These are phyloP conservation scores for Pelagia noctiluca DNA, from an alignment of 30 jellyfish, hydroid and myxozoan species.

Conservation along the genomic window DNA sequence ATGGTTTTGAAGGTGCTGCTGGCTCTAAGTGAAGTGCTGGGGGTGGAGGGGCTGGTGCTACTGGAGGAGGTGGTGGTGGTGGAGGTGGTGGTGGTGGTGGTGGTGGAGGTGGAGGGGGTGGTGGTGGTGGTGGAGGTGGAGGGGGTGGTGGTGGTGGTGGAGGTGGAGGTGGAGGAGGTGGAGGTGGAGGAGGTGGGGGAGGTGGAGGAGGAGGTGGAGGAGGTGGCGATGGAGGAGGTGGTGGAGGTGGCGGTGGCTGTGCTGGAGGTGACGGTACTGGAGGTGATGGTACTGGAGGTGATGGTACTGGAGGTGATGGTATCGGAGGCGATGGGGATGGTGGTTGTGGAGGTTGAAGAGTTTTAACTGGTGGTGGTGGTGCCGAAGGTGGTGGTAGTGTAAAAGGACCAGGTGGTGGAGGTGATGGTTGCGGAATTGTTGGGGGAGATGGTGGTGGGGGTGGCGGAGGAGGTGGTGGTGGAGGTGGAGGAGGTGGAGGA, in stretches of 20 bases:
- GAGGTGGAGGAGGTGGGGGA: slow-evolving; percentile 65
- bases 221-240: slow-evolving; percentile 76
- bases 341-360: slow-evolving; percentile 64
- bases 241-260: slow-evolving; percentile 66
- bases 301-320: slow-evolving; percentile 53
- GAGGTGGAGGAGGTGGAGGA: slow-evolving; percentile 55
- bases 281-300: slow-evolving; percentile 62
- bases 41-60: slow-evolving; percentile 11
- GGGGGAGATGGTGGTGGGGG: slow-evolving; percentile 53
- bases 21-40: not conserved
- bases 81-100: slow-evolving; percentile 56
- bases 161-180: slow-evolving; percentile 71
- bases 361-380: slow-evolving; percentile 48
- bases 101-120: slow-evolving; percentile 75
- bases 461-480: slow-evolving; percentile 67
- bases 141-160: slow-evolving; percentile 66
- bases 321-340: slow-evolving; percentile 63
- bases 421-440: slow-evolving; percentile 64
- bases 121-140: slow-evolving; percentile 69
- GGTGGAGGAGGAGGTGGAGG: slow-evolving; percentile 77
- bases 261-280: slow-evolving; percentile 71
- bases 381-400: slow-evolving; percentile 53
- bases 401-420: slow-evolving; percentile 54
- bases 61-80: not conserved
- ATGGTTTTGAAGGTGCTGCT: slow-evolving; percentile 18